These are phyloP conservation scores for Zonotrichia leucophrys DNA, from an alignment of 2,113 vertebrate genomes.

Conservation along the genomic window DNA sequence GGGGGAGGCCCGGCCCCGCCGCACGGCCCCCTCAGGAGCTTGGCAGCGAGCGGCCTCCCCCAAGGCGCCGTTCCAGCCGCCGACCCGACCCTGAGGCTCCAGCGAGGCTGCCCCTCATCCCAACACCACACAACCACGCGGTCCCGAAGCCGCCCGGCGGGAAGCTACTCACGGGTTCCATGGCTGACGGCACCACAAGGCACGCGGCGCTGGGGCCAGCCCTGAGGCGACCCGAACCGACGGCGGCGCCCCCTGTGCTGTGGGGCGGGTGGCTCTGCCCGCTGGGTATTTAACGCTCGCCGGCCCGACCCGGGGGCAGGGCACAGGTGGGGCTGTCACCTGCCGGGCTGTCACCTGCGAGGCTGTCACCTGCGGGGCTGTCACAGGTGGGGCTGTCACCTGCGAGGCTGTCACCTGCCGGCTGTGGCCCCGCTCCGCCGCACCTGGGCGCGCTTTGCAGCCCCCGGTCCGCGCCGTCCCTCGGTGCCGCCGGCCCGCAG, in stretches of 20 bases:
- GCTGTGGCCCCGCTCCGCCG: neutral
- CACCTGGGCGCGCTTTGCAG: constrained; percentile 20
- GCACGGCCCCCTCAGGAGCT: neutral
- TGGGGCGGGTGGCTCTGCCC: rapidly evolving
- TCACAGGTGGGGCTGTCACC: neutral
- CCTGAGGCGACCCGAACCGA: neutral
- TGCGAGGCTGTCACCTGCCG: neutral
- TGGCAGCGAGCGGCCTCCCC: too few relatives aligned
- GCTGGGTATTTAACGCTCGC: neutral
- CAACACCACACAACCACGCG: rapidly evolving
- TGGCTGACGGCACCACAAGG: neutral
- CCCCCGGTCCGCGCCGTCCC: too few relatives aligned
- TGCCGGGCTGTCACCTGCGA: neutral
- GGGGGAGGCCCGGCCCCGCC: too few relatives aligned
- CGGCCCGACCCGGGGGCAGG: neutral
- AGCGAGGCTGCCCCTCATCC: too few relatives aligned
- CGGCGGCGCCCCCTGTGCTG: rapidly evolving
- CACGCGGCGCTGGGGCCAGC: rapidly evolving
- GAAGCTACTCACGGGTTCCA: neutral
- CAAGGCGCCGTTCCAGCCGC: neutral
- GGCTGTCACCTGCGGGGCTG: neutral
- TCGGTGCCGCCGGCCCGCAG: neutral
- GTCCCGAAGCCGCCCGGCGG: neutral
- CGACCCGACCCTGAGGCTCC: too few relatives aligned
- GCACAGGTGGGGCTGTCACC: neutral